Conservation (phyloP, 2,113 vertebrate genomes). For the Epinephelus lanceolatus region DNA sequence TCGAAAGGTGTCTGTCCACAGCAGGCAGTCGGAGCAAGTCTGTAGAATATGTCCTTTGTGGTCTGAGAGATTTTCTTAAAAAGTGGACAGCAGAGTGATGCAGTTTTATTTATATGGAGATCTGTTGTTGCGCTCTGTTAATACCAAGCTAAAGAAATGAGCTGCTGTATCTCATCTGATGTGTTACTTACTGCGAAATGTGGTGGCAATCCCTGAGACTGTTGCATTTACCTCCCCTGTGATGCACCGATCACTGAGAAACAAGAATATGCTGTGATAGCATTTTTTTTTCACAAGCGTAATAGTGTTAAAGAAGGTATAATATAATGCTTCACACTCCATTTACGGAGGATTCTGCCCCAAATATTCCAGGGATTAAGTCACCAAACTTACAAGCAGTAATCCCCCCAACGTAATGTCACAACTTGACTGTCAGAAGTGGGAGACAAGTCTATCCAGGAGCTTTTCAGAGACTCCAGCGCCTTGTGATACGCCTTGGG, state of each 20-base stretch:
- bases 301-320: background rate
- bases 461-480: slow-evolving; percentile 76
- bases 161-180: background rate
- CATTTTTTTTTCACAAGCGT: background rate
- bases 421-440: slow-evolving; percentile 61
- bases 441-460: slow-evolving; percentile 75
- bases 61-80: slow-evolving; percentile 76
- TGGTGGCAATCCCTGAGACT: slow-evolving; percentile 63
- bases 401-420: slow-evolving; percentile 76
- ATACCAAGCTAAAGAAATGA: background rate
- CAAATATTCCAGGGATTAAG: background rate
- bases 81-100: background rate
- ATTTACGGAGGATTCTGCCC: background rate
- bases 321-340: background rate
- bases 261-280: slow-evolving; percentile 5
- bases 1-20: slow-evolving; percentile 80
- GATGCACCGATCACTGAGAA: slow-evolving; percentile 71
- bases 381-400: slow-evolving; percentile 71
- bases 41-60: slow-evolving; percentile 80
- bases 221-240: slow-evolving; percentile 76
- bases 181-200: slow-evolving; percentile 77
- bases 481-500: slow-evolving; percentile 76
- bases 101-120: background rate
- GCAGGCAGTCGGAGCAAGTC: slow-evolving; percentile 77
- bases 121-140: background rate